Base-by-base conservation (phyloP, 2,797 vertebrate genomes). In the Myripristis murdjan region DNA sequence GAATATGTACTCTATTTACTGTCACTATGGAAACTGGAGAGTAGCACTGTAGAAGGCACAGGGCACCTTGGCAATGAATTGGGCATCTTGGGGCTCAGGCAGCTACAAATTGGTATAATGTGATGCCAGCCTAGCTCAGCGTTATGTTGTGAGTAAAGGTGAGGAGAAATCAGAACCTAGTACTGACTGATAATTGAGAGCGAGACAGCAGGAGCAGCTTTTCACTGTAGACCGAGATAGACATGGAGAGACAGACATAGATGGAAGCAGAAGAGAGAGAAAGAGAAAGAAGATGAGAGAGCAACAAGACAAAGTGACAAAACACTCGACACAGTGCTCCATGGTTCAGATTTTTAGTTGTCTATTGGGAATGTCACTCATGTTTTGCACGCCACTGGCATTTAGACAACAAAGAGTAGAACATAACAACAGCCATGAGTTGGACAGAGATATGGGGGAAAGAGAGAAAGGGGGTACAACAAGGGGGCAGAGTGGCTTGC, bases 1-100 rank as follows among this genome's bases (percentile, higher is more conserved):
- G 64, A 78, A 75, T 79, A 88, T 79, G 72, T 53, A 75, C 70
- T 85, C 59, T 89, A 77, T 83, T 85, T 79, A 70, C 77, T 12
- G 68, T 88, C 14, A 15, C 85, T 70, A 84, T 89, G 86, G 85
- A 83, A 90, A 87, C 83, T 75, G 56, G 79, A 87, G 73, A 70
- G 64, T 59, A 72, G 64, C 54, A 54, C 28, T 18, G 18, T 18
- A 41, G 58, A 70, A 35, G 22, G 62, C n/a, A 64, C 65, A 41
- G 49, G 54, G 39, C 58, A 77, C 64, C 58, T 77, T 84, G 64
- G 70, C 63, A 69, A 5, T 48, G 51, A 72, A 57, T 44, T 55
- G 51, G 74, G 67, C 64, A 86, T 87, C 64, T 85, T 64, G 23
- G 55, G 78, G 70, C 79, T 55, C 52, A 66, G 57, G 63, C 64